Base-by-base conservation (phyloP, 2,797 vertebrate genomes). In the Atherinosoma microstoma region DNA sequence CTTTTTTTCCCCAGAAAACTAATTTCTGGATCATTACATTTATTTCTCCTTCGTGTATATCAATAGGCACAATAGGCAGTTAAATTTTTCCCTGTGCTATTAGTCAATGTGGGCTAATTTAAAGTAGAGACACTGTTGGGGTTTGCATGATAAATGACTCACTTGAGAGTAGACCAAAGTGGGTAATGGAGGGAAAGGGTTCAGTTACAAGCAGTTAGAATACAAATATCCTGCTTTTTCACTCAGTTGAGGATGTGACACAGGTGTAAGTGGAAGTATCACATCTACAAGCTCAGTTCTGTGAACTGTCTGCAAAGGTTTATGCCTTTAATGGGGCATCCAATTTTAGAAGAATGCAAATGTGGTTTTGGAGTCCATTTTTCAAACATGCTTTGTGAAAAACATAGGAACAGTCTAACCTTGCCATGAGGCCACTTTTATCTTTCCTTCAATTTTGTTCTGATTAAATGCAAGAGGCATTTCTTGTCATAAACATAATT, bases 71-170 rank as follows among this genome's bases (percentile, higher is more conserved):
- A 75, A 89, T 45, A 45, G 18, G 42, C 42, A 75, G 85, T 83
- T 73, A 69, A 64, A 65, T 83, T 76, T 82, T 62, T 73, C 75
- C 56, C 66, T 69, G 72, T 60, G 81, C 71, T 75, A 87, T 89
- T 86, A 89, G 78, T 90, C 84, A 88, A 74, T 85, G 79, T 80
- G 82, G 82, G 77, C 87, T 91, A 82, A 90, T 92, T 91, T 88
- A 85, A 88, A 79, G 79, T 35, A 58, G 86, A 76, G 78, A 78
- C 84, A 80, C 81, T 87, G 81, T 79, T 84, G 84, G 87, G 79
- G 82, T 85, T 84, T 79, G 79, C 64, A 65, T 87, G 89, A 92
- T 89, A 79, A 91, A 93, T 85, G 86, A 82, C 76, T 79, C 70
- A 13, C 76, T 70, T 73, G 82, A 68, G 84, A 80, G 76, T 56